Evolutionary conservation across 1,140 invertebrate species (phyloP).

Genomic region (Drosophila littoralis): DNA sequence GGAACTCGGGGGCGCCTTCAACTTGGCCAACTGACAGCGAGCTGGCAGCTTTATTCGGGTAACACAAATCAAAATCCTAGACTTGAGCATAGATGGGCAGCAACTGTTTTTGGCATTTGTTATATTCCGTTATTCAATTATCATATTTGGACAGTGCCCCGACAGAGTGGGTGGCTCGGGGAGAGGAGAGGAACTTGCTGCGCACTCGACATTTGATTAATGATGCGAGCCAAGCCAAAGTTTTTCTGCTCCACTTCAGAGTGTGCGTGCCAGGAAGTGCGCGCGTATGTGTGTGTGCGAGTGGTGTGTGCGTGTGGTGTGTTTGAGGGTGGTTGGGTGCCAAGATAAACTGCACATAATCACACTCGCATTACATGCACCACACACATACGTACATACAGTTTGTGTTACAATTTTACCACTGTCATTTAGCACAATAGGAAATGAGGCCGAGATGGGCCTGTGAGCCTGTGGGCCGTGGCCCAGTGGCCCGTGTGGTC

Average conservation of each 20-base stretch:
- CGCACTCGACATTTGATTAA: conserved; percentile 60
- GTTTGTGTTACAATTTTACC: conserved; percentile 1
- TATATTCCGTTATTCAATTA: conserved; percentile 60
- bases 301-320: background rate
- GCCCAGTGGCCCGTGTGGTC: conserved; percentile 9
- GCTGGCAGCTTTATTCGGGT: conserved; percentile 1
- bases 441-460: conserved; percentile 19
- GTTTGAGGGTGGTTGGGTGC: background rate
- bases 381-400: background rate
- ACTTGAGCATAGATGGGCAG: background rate
- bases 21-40: background rate
- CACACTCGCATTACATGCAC: conserved; percentile 8
- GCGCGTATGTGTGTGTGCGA: background rate
- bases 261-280: background rate
- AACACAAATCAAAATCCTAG: conserved; percentile 1
- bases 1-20: background rate
- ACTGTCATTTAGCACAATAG: conserved; percentile 31
- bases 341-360: conserved; percentile 19
- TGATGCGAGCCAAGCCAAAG: conserved; percentile 37
- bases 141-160: conserved; percentile 20
- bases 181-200: conserved; percentile 4
- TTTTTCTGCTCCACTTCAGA: conserved; percentile 39
- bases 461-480: conserved; percentile 3
- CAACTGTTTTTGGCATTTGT: conserved; percentile 38
- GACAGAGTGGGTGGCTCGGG: background rate